Evolutionary conservation across 2,888 invertebrate genomes (phyloP), one percentile per base, ranked within the genome.

Genomic region (Eupithecia exiguata): DNA sequence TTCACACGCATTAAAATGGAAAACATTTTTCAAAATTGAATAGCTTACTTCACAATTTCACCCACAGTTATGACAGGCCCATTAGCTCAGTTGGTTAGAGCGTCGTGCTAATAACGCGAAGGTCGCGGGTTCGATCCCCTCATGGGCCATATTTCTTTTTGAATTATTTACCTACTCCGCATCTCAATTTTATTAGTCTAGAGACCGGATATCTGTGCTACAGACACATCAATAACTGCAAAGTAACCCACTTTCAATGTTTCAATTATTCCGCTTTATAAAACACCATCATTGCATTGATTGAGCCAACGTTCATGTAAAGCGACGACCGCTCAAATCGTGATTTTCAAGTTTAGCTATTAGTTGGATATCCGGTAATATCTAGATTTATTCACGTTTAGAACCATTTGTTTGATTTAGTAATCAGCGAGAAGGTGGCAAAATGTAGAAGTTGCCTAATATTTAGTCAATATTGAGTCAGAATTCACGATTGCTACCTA

Each of bases 111-210:
- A 79, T 79, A 79, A 79, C 79, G 79, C 79, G 79, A 79, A 79
- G 79, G 81, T 81, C 81, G 81, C 81, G 81, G 81, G 81, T 81
- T 81, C 81, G 80, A 81, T 83, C 83, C 83, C 82, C 83, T 83
- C 82, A 83, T 82, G 82, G 82, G 83, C 83, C 83, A 83, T 35
- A 0, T 12, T 6, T 4, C 0, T 40, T 77, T 76, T 81, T 79
- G 53, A 38, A 43, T 3, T 9, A 61, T 14, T 58, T n/a, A 30
- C 1, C 4, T 16, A n/a, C 21, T 5, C 25, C 21, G 1, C 21
- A 12, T 25, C 21, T 21, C 25, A 58, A 25, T 25, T 25, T 25
- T 25, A 14, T 25, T 25, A n/a, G n/a, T n/a, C n/a, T n/a, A n/a
- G n/a, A n/a, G n/a, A n/a, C n/a, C n/a, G n/a, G n/a, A n/a, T 30